Conservation (phyloP, 2,797 vertebrate genomes). For the Zalophus californianus region DNA sequence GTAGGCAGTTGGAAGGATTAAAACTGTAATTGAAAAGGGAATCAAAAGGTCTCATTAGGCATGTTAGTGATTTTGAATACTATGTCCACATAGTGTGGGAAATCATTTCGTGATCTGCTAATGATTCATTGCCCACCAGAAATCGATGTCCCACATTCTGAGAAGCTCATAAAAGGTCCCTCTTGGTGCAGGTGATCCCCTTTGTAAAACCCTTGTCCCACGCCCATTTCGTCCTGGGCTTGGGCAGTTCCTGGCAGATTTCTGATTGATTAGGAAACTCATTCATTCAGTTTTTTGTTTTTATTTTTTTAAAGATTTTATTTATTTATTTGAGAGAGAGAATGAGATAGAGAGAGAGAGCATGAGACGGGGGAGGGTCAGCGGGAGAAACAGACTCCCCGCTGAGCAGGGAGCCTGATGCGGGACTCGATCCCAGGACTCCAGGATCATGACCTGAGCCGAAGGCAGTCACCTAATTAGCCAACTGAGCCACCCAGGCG, state of each 20-base stretch:
- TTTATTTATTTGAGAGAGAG: no score
- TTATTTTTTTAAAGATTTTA: no score
- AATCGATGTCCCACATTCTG: not conserved
- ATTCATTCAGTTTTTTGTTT: not conserved
- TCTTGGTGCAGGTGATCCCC: fast-evolving
- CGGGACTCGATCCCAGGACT: no score
- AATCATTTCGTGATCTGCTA: not conserved
- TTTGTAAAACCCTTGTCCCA: not conserved
- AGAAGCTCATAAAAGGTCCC: not conserved
- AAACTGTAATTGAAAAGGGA: not conserved
- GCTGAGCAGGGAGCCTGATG: no score
- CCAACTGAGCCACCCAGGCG: no score
- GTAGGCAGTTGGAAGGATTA: not conserved
- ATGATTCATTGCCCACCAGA: not conserved
- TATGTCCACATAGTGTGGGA: not conserved
- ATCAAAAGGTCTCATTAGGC: not conserved
- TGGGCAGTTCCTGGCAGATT: not conserved
- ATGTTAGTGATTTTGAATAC: not conserved
- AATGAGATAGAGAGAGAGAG: no score
- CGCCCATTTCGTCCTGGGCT: not conserved
- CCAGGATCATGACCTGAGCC: no score
- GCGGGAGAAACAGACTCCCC: no score
- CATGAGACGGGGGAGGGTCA: no score
- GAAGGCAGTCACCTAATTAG: no score
- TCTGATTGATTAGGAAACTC: not conserved